Base-by-base conservation (phyloP, 2,888 invertebrate genomes). In the Erebia palarica region DNA sequence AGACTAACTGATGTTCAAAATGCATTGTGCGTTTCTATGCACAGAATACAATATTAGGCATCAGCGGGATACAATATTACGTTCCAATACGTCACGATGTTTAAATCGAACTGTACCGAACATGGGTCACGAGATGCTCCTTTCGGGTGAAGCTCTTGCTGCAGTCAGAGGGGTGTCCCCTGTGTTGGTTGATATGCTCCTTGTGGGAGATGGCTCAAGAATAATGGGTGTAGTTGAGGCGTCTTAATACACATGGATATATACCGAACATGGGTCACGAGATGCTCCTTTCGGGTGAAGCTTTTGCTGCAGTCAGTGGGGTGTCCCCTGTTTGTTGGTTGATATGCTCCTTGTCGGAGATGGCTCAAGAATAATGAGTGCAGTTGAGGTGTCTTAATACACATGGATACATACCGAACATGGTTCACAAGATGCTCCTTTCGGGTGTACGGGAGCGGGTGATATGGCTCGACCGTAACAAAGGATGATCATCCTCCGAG, bases 201-300 rank as follows among this genome's bases (percentile, higher is more conserved):
- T 49, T 49, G 13, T 14, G 49, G 49, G 49, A 49, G 49, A 49
- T 90, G n/a, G n/a, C n/a, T n/a, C n/a, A n/a, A n/a, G n/a, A n/a
- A 18, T 5, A 2, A 5, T 14, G 14, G 0, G 13, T 49, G 14
- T 4, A 49, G 13, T 42, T 55, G 85, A 21, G 21, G 21, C 21
- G 21, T 21, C 21, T 21, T 21, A 21, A 21, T 96, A 96, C 69
- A 55, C 9, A 55, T 55, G 16, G 55, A 7, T 1, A 9, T 16
- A 9, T 96, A 96, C 89, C 97, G 95, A 84, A 97, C 95, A 93
- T 97, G 97, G 96, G 94, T 96, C 96, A 49, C 49, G 88, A 97
- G 96, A 86, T 97, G 97, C 21, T 21, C 1, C 21, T 21, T 21
- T 21, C 21, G 21, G n/a, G n/a, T n/a, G n/a, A n/a, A n/a, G n/a